Conservation (phyloP, 2,797 vertebrate species). For the Perodicticus potto region DNA sequence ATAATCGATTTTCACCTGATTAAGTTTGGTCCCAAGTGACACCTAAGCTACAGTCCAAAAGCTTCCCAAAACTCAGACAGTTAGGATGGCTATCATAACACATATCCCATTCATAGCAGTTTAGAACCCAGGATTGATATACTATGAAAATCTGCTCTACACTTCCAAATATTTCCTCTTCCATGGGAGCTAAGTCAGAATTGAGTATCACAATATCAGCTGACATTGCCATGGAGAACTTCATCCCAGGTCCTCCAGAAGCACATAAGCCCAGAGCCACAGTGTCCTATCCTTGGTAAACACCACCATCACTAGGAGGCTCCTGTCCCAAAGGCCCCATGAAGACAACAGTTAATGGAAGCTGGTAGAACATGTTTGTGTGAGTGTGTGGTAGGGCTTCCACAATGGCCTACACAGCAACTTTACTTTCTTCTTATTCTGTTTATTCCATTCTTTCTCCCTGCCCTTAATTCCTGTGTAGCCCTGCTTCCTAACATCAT, state of each 20-base stretch:
- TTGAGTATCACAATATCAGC: neutral
- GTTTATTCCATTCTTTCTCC: neutral
- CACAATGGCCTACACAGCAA: neutral
- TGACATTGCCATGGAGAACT: neutral
- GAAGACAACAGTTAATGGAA: neutral
- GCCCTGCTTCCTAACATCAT: neutral
- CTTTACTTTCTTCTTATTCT: neutral
- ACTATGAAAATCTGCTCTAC: neutral
- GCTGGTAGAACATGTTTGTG: neutral
- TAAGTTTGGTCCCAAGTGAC: neutral
- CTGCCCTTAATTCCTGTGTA: neutral
- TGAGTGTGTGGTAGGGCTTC: neutral
- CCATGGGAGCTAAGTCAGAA: neutral
- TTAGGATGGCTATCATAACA: neutral
- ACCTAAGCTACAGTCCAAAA: neutral
- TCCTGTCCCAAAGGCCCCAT: neutral
- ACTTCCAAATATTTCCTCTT: neutral
- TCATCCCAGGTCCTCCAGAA: neutral
- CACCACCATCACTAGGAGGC: rapidly evolving
- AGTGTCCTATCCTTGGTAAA: too few species aligned
- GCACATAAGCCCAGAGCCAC: too few species aligned
- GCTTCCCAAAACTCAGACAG: neutral
- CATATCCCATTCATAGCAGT: neutral
- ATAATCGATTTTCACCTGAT: neutral
- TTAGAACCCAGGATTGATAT: neutral